Evolutionary conservation across 2,797 vertebrate species (phyloP).

Genomic region (Malacoraja senta): DNA sequence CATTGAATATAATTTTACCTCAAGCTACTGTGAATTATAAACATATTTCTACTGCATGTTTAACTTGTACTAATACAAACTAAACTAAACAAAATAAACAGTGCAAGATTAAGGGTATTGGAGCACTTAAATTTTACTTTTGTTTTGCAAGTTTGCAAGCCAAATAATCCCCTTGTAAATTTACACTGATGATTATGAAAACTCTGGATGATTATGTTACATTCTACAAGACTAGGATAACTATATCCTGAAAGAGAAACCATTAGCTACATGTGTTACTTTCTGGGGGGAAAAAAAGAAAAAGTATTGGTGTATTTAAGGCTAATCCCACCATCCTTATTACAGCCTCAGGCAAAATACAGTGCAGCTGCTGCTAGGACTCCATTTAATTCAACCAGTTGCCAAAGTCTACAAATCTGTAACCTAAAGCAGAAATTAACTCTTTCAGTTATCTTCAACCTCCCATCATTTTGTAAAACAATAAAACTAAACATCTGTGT

Average conservation of each 20-base stretch:
- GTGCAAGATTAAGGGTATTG: not conserved
- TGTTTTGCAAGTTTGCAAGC: conserved; percentile 19
- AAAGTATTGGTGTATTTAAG: conserved; percentile 23
- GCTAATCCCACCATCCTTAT: conserved; percentile 26
- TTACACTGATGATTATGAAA: not conserved
- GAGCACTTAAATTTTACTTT: not conserved
- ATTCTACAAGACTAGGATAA: not conserved
- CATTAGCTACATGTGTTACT: conserved; percentile 1
- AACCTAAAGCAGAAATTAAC: conserved; percentile 6
- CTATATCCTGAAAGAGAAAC: conserved; percentile 25
- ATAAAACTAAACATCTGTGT: not conserved
- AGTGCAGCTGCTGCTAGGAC: not conserved
- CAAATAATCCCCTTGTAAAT: not conserved
- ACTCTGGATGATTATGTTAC: conserved; percentile 1
- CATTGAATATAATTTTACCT: not conserved
- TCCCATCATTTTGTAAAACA: not conserved
- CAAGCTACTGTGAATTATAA: not conserved
- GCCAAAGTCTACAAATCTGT: not conserved
- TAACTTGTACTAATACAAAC: not conserved
- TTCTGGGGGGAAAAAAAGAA: not conserved
- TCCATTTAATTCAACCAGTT: conserved; percentile 17
- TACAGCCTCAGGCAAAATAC: conserved; percentile 13
- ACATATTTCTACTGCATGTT: not conserved
- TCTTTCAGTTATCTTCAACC: not conserved
- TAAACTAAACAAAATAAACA: not conserved